A percentile compares a stretch with the other conserved stretches of the same genome.
phyloP scores from a whole-genome alignment of 2,888 invertebrate genomes.

The Gibbula magus region DNA sequence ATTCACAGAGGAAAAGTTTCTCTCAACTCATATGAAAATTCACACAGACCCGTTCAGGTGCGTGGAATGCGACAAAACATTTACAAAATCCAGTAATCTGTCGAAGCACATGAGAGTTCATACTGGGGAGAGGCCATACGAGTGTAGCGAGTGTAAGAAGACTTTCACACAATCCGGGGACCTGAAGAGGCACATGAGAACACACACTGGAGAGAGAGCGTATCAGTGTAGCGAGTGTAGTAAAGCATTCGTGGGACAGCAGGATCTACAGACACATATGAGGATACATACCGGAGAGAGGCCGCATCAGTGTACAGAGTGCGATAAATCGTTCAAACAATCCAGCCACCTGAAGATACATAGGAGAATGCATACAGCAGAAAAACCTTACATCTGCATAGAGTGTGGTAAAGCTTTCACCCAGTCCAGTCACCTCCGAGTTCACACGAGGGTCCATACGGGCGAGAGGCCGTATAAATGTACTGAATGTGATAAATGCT shows the following conservation, averaged over 20 bases:
- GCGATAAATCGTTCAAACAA: background rate
- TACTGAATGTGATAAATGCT: background rate
- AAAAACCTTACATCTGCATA: background rate
- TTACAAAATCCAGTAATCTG: background rate
- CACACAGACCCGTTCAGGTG: background rate
- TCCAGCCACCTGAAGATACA: background rate
- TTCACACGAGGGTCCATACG: background rate
- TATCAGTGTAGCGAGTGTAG: background rate
- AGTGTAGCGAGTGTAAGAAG: background rate
- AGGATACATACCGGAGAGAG: background rate
- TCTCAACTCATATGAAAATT: background rate
- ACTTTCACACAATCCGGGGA: background rate
- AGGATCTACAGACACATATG: background rate
- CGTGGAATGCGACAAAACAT: background rate
- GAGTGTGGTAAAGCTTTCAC: background rate
- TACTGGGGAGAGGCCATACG: background rate
- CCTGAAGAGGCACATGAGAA: background rate
- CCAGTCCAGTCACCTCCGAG: background rate
- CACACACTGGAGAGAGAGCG: background rate
- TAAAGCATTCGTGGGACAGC: background rate
- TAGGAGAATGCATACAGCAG: background rate
- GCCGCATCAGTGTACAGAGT: background rate
- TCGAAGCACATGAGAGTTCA: background rate
- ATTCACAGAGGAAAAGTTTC: background rate
- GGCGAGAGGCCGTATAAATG: background rate